Conservation (phyloP, 2,888 invertebrate species). For the Cryptocheilus praepositus region DNA sequence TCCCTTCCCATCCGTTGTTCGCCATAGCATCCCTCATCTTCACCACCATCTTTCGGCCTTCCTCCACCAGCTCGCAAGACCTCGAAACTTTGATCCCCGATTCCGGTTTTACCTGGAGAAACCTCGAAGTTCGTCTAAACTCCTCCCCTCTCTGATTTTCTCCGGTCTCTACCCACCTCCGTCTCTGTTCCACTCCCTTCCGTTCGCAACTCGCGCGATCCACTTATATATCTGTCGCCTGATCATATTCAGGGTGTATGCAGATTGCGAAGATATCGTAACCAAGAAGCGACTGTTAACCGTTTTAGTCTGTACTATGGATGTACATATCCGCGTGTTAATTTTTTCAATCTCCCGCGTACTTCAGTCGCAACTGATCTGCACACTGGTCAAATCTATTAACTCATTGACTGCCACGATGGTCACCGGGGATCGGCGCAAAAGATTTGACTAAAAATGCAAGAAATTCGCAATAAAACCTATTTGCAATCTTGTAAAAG, state of each 20-base stretch:
- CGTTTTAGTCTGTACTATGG: too few relatives aligned
- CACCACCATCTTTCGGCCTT: conserved; percentile 39
- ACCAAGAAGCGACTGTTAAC: neutral
- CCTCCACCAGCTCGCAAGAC: conserved; percentile 45
- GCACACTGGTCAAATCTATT: too few relatives aligned
- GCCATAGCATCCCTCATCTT: conserved; percentile 49
- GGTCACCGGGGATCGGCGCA: too few relatives aligned
- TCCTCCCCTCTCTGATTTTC: conserved; percentile 24
- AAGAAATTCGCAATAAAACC: too few relatives aligned
- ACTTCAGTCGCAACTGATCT: too few relatives aligned
- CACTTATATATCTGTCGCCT: neutral
- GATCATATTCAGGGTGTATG: too few relatives aligned
- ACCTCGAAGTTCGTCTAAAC: conserved; percentile 41
- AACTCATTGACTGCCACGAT: too few relatives aligned
- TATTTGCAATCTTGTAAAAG: too few relatives aligned
- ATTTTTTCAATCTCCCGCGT: too few relatives aligned
- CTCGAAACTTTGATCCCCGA: conserved; percentile 65
- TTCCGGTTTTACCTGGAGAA: conserved; percentile 56
- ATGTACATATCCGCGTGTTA: too few relatives aligned
- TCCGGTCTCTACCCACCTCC: neutral
- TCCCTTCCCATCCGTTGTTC: conserved; percentile 29
- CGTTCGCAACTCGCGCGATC: conserved; percentile 2
- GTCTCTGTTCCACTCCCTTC: conserved; percentile 8
- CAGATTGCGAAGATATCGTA: too few relatives aligned
- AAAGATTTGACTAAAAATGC: too few relatives aligned